Percentiles rank a stretch among this genome's conserved stretches.
These are phyloP conservation scores for Sebastes diaconus DNA, from an alignment of 2,797 vertebrate genomes.

Conservation along the genomic window DNA sequence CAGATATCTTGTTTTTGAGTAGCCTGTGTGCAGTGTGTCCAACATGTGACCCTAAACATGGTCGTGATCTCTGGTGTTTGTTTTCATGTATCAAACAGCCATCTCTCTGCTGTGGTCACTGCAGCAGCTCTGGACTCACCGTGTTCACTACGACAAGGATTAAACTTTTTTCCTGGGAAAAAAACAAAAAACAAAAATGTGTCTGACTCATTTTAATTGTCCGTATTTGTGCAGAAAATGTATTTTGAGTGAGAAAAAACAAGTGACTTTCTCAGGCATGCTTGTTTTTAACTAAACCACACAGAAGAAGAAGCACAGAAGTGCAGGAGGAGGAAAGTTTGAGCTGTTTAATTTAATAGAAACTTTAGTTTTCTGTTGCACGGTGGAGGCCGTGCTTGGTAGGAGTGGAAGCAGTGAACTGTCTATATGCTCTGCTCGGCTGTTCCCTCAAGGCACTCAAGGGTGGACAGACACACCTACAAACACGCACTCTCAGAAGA, in stretches of 20 bases:
- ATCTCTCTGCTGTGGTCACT: conserved; percentile 7
- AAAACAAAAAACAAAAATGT: not conserved
- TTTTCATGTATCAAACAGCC: conserved; percentile 19
- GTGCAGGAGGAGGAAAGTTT: not conserved
- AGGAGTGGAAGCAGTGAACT: not conserved
- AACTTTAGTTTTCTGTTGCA: not conserved
- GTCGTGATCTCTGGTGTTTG: conserved; percentile 26
- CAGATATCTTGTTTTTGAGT: conserved; percentile 12
- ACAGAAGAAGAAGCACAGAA: not conserved
- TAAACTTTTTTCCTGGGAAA: conserved; percentile 24
- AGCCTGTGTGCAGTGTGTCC: conserved; percentile 15
- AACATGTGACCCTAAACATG: conserved; percentile 2
- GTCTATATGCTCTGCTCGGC: not conserved
- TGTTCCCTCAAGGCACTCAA: not conserved
- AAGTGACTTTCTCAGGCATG: not conserved
- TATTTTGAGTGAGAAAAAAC: no score
- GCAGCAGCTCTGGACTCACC: conserved; percentile 34
- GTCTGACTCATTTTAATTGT: not conserved
- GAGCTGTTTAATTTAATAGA: not conserved
- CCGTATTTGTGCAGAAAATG: not conserved
- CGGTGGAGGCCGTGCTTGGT: not conserved
- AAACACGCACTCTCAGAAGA: conserved; percentile 1
- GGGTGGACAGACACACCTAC: conserved; percentile 1
- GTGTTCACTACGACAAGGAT: conserved; percentile 44
- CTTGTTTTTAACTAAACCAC: not conserved